Base-by-base conservation (phyloP, 1,140 invertebrate genomes). In the Tetramorium alpestre region DNA sequence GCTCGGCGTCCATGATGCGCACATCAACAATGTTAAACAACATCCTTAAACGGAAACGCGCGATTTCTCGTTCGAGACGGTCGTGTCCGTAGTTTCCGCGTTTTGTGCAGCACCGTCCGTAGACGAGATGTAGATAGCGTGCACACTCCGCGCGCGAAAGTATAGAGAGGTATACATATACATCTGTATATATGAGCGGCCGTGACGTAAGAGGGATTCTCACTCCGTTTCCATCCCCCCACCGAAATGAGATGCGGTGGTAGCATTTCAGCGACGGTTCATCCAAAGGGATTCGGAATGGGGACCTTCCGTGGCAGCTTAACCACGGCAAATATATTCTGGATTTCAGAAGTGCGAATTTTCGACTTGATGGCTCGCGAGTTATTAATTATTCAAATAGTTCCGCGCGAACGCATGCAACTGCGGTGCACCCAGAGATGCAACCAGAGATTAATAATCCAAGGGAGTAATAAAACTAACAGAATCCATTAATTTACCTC, bases 151-250 rank as follows among this genome's bases (percentile, higher is more conserved):
- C 33, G 58, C 44, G 58, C 44, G 18, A 44, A 33, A 51, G 28
- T 33, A 76, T 16, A 81, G 28, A 25, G 38, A 49, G 10, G 22
- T 64, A 64, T 64, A 47, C 33, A 49, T 51, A 44, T 51, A 41
- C 18, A 65, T 41, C n/a, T 86, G 41, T 67, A 80, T 86, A 85
- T 88, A 76, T 41, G 60, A 56, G 58, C 33, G 25, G 64, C 22
- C 41, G 6, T 89, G 88, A 89, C 88, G 87, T 89, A 89, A 89
- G 62, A 89, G 82, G 25, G 51, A 54, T 73, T 73, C 69, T 73
- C 67, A 8, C 41, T 62, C 54, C 33, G 54, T 65, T 44, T 25
- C 64, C 84, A 62, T 22, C 76, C 28, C n/a, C 41, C 62, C 54
- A 18, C 58, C 28, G 60, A 89, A 89, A 89, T 81, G 76, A 89